Evolutionary conservation across 2,797 vertebrate species (phyloP).

Genomic region (Pelochelys cantorii): DNA sequence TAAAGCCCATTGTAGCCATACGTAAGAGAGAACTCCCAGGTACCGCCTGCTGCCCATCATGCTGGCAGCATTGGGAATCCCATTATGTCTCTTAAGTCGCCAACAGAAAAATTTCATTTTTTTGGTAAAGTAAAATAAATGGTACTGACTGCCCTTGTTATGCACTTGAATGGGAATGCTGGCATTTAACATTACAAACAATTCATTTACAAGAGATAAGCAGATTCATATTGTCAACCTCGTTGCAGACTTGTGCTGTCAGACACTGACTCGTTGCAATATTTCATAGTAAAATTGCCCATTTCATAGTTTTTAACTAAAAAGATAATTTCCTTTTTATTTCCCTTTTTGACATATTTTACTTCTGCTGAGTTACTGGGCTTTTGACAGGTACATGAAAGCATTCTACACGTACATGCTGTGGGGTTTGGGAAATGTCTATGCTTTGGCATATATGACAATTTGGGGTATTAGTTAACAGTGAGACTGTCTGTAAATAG

Average conservation of each 20-base stretch:
- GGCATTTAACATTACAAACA: background rate
- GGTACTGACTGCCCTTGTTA: background rate
- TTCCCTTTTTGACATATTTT: constrained; percentile 42
- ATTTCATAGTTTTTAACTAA: background rate
- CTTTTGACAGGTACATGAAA: constrained; percentile 53
- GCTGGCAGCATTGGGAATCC: background rate
- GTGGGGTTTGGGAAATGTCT: constrained; percentile 57
- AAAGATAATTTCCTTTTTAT: constrained; percentile 13
- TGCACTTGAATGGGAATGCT: constrained; percentile 19
- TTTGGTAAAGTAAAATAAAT: constrained; percentile 5
- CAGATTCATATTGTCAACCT: background rate
- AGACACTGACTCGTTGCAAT: background rate
- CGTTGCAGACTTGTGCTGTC: background rate
- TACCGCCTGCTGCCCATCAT: background rate
- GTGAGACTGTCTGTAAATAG: constrained; percentile 50
- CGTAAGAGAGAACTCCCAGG: background rate
- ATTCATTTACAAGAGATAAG: background rate
- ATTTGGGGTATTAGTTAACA: constrained; percentile 60
- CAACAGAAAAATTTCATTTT: background rate
- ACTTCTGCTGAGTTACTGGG: constrained; percentile 58
- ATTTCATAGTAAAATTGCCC: background rate
- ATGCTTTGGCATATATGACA: constrained; percentile 65
- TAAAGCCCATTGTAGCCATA: background rate
- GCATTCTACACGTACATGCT: constrained; percentile 43
- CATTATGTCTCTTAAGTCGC: background rate